phyloP scores from a whole-genome alignment of 2,113 vertebrate species.

The Osmerus eperlanus region DNA sequence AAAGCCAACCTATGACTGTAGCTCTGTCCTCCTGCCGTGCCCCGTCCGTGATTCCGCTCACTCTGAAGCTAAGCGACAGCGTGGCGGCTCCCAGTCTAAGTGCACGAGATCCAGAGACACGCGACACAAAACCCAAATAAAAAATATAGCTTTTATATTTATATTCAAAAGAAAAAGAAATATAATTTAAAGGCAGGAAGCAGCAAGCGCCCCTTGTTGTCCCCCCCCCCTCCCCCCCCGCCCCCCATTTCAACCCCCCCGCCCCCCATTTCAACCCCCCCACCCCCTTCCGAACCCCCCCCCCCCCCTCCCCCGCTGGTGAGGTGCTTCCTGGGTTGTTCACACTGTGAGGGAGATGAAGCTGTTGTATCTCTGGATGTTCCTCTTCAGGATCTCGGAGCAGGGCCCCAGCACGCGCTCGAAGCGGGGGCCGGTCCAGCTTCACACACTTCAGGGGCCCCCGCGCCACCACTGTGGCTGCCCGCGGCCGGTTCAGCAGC shows the following conservation, averaged over 20 bases:
- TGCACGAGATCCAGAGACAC: slow-evolving; percentile 68
- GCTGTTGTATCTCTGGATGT: slow-evolving; percentile 98
- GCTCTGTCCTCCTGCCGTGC: too few species aligned
- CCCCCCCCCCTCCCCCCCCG: too few species aligned
- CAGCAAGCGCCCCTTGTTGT: slow-evolving; percentile 45
- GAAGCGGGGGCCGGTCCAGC: slow-evolving; percentile 93
- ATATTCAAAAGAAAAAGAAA: too few species aligned
- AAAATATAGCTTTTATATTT: slow-evolving; percentile 5
- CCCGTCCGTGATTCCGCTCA: too few species aligned
- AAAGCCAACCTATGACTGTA: too few species aligned
- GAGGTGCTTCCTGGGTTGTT: slow-evolving; percentile 35
- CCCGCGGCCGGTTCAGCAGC: slow-evolving; percentile 89
- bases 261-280: slow-evolving; percentile 25
- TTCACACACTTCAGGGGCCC: slow-evolving; percentile 94
- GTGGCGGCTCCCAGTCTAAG: slow-evolving; percentile 66
- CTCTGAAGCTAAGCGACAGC: too few species aligned
- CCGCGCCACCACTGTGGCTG: slow-evolving; percentile 90
- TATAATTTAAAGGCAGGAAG: slow-evolving; percentile 53
- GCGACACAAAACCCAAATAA: slow-evolving; percentile 52
- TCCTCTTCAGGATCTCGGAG: slow-evolving; percentile 95
- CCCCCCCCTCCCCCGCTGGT: slow-evolving; percentile 54
- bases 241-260: too few species aligned
- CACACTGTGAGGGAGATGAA: slow-evolving; percentile 97
- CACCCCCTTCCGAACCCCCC: too few species aligned
- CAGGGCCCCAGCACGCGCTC: slow-evolving; percentile 94